These are phyloP conservation scores for Triplophysa tibetana DNA, from an alignment of 2,113 vertebrate genomes.

Conservation along the genomic window DNA sequence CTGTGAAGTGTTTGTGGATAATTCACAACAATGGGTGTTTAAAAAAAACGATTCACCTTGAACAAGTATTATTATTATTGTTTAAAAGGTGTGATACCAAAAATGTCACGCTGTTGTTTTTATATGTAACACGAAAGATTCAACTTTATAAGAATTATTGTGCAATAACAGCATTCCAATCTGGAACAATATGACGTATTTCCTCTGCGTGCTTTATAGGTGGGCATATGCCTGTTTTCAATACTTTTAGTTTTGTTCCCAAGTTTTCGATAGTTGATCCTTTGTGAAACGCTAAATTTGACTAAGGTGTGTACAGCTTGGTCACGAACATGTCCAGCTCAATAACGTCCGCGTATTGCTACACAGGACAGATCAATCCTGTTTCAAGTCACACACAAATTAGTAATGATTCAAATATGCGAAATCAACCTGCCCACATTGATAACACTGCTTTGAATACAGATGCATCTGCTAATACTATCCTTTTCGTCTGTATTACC, in stretches of 20 bases:
- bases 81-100: background rate
- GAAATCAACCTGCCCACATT: background rate
- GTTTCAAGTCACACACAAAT: slow-evolving; percentile 13
- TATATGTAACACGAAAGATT: too few species aligned
- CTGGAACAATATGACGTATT: background rate
- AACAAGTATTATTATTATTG: background rate
- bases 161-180: background rate
- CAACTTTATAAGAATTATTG: too few species aligned
- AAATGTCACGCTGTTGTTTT: background rate
- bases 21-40: background rate
- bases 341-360: background rate
- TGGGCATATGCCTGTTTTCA: background rate
- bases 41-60: background rate
- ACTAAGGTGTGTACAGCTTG: slow-evolving; percentile 16
- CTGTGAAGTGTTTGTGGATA: background rate
- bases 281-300: slow-evolving; percentile 16
- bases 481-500: background rate
- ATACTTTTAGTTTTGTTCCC: background rate
- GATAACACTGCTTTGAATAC: slow-evolving; percentile 33
- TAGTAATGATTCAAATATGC: slow-evolving; percentile 26
- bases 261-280: background rate
- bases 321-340: background rate
- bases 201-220: background rate
- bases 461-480: background rate
- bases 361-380: background rate